Evolutionary conservation across 2,888 invertebrate genomes (phyloP).

Genomic region (Eledona agricola): DNA sequence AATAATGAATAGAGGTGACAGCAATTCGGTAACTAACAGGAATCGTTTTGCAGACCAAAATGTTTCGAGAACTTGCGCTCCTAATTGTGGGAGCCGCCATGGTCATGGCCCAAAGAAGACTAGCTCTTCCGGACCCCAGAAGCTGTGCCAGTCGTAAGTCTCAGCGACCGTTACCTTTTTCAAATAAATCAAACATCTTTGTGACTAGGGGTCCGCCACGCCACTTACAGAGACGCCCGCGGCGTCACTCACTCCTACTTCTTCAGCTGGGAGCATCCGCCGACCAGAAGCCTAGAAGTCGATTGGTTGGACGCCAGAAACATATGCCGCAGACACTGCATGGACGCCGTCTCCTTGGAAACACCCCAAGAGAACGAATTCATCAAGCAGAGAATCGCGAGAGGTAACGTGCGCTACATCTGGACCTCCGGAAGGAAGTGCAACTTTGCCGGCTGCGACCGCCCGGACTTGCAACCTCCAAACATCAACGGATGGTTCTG

Average conservation of each 20-base stretch:
- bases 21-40: too few species aligned
- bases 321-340: constrained; percentile 90
- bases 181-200: not conserved
- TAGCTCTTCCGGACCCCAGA: constrained; percentile 87
- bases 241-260: constrained; percentile 91
- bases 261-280: constrained; percentile 91
- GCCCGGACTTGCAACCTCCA: constrained; percentile 83
- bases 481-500: constrained; percentile 93
- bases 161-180: constrained; percentile 3
- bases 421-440: constrained; percentile 94
- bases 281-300: constrained; percentile 80
- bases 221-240: constrained; percentile 86
- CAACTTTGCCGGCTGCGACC: constrained; percentile 90
- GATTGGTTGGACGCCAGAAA: constrained; percentile 92
- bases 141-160: constrained; percentile 89
- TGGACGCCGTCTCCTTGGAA: constrained; percentile 92
- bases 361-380: constrained; percentile 93
- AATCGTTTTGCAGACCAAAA: constrained; percentile 43
- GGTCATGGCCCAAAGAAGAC: constrained; percentile 81
- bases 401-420: constrained; percentile 82
- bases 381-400: constrained; percentile 84
- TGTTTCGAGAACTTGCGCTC: constrained; percentile 66
- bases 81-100: constrained; percentile 72
- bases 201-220: constrained; percentile 81
- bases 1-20: too few species aligned